phyloP scores from a whole-genome alignment of 2,113 vertebrate genomes.

The Zosterops hypoxanthus region DNA sequence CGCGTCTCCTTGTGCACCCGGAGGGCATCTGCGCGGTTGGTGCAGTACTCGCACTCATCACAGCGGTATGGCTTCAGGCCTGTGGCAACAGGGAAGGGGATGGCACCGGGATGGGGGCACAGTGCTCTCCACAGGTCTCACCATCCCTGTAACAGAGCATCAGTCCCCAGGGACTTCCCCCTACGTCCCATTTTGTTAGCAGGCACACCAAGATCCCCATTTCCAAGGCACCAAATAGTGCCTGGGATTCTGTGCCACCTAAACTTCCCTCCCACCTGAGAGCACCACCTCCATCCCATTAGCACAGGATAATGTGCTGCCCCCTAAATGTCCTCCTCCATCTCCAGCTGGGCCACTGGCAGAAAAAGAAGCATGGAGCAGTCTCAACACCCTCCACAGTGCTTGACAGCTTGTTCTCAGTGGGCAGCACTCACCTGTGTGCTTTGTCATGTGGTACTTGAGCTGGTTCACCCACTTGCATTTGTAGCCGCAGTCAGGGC shows the following conservation, averaged over 20 bases:
- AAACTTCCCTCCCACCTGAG: not conserved
- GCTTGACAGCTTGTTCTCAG: fast-evolving
- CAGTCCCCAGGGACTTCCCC: not conserved
- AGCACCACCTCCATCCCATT: not conserved
- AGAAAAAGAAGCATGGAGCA: not conserved
- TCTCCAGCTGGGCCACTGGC: not conserved
- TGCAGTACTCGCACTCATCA: slow-evolving; percentile 89
- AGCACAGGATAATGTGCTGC: not conserved
- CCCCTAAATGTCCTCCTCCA: not conserved
- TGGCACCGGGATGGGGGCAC: fast-evolving
- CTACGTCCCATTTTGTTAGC: not conserved
- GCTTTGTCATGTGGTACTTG: slow-evolving; percentile 98
- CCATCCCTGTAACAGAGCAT: not conserved
- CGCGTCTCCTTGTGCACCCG: slow-evolving; percentile 89
- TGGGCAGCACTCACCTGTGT: slow-evolving; percentile 82
- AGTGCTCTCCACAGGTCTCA: fast-evolving
- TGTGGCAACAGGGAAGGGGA: slow-evolving; percentile 13
- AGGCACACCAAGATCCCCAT: not conserved
- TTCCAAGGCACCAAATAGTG: not conserved
- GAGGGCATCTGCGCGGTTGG: slow-evolving; percentile 90
- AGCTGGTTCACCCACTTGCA: slow-evolving; percentile 99
- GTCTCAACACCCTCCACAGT: not conserved
- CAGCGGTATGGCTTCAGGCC: slow-evolving; percentile 91
- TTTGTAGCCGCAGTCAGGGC: slow-evolving; percentile 96
- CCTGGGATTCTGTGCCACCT: not conserved